Base-by-base conservation (phyloP, 2,888 invertebrate species). In the Aromia moschata region DNA sequence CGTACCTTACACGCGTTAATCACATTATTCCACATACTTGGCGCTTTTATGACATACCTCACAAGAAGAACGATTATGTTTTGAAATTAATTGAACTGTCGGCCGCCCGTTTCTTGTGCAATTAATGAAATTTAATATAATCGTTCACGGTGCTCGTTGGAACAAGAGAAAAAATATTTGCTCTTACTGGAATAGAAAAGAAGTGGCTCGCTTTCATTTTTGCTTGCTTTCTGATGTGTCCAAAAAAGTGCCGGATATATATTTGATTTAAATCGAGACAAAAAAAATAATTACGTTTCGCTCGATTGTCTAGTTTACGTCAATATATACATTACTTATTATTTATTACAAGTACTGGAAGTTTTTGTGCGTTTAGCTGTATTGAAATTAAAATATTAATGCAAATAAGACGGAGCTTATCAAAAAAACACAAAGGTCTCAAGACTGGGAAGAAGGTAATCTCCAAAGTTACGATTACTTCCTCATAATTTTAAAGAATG, bases 11-110 rank as follows among this genome's bases (percentile, higher is more conserved):
- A 40, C 16, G 1, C 11, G 17, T 18, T 40, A 40, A 40, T 40
- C 17, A 40, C 9, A 9, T 40, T 40, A 17, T n/a, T 18, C 17
- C 40, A 40, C 40, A 40, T 18, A 18, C 17, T 9, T 40, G 17
- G 10, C 15, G 11, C 10, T n/a, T 7, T 15, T 17, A 40, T 16
- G 17, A 17, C 15, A n/a, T 17, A 40, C 11, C 18, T 1, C n/a
- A 40, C 7, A 40, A 40, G 40, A 40, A 40, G 10, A 40, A 40
- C 10, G 17, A 17, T 25, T 25, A 40, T 15, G 15, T 40, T 40
- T 17, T 17, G 17, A 40, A 40, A 40, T 40, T 40, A 40, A 18
- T 40, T 40, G 40, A 40, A 40, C 40, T 40, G 40, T 40, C 18
- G 16, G n/a, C 17, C n/a, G 16, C 15, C 17, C n/a, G n/a, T 1